Evolutionary conservation across 2,888 invertebrate species (phyloP).

Genomic region (Chaetogeoica ovagalla): DNA sequence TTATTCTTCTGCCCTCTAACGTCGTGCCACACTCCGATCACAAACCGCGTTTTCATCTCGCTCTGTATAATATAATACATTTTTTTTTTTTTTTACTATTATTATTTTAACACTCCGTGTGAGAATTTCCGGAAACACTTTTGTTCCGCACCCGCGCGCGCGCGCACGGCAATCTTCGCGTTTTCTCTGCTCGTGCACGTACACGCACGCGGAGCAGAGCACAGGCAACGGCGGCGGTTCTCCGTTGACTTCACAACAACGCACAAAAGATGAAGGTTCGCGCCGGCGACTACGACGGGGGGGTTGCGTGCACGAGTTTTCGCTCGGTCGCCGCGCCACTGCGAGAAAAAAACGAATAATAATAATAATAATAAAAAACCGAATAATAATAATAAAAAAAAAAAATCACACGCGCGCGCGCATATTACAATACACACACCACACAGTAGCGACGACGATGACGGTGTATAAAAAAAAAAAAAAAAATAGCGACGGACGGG

Average conservation of each 20-base stretch:
- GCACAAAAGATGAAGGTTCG: slow-evolving; percentile 37
- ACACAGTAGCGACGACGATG: not conserved
- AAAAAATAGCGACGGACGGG: slow-evolving; percentile 5
- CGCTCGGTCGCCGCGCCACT: not conserved
- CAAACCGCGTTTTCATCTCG: too few relatives aligned
- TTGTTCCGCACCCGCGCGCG: slow-evolving; percentile 14
- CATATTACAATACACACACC: not conserved
- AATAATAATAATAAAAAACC: too few relatives aligned
- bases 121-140: slow-evolving; percentile 49
- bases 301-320: slow-evolving; percentile 19
- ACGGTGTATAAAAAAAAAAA: not conserved
- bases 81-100: slow-evolving; percentile 13
- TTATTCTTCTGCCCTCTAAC: too few relatives aligned
- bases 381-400: slow-evolving; percentile 29
- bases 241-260: slow-evolving; percentile 9
- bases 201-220: too few relatives aligned
- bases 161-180: not conserved
- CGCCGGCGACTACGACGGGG: slow-evolving; percentile 17
- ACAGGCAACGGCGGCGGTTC: not conserved
- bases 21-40: too few relatives aligned
- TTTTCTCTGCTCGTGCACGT: not conserved
- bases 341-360: slow-evolving; percentile 13
- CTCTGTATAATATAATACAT: not conserved
- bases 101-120: slow-evolving; percentile 18
- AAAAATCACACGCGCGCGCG: not conserved